A percentile compares a stretch with the other conserved stretches of the same genome.
phyloP scores from a whole-genome alignment of 2,113 vertebrate species.

The Rattus rattus region DNA sequence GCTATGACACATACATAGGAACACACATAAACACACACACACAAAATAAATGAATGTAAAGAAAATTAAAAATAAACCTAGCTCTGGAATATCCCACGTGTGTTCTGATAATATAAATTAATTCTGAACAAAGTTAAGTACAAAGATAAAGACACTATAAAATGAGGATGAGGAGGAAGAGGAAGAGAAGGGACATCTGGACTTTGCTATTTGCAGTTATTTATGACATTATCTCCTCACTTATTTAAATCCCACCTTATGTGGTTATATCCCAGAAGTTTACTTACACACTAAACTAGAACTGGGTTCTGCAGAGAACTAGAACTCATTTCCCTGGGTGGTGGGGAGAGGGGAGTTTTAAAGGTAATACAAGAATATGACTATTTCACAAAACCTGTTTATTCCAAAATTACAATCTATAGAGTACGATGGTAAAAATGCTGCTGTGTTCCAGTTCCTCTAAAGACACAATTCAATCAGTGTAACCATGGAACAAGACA shows the following conservation, averaged over 20 bases:
- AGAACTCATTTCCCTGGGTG: constrained; percentile 1
- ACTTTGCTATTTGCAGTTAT: not conserved
- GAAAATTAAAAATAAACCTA: not conserved
- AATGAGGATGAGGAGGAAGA: not conserved
- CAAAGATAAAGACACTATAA: not conserved
- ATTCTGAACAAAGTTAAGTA: constrained; percentile 8
- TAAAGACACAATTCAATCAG: not conserved
- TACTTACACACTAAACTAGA: not conserved
- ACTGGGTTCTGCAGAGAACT: not conserved
- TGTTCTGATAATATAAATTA: constrained; percentile 47
- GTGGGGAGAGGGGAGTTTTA: not conserved
- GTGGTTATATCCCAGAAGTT: not conserved
- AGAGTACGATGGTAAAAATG: not conserved
- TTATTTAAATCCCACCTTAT: constrained; percentile 17
- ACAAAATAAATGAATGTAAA: not conserved
- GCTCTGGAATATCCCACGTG: not conserved
- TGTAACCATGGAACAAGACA: not conserved
- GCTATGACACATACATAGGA: not conserved
- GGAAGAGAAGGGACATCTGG: not conserved
- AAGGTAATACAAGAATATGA: constrained; percentile 19
- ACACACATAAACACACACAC: not conserved
- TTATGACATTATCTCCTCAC: not conserved
- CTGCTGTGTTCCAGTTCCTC: not conserved
- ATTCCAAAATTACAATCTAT: not conserved
- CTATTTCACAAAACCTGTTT: constrained; percentile 47